Evolutionary conservation across 2,113 vertebrate species (phyloP), one percentile per base, ranked within the genome.

Genomic region (Glaucidium brasilianum): DNA sequence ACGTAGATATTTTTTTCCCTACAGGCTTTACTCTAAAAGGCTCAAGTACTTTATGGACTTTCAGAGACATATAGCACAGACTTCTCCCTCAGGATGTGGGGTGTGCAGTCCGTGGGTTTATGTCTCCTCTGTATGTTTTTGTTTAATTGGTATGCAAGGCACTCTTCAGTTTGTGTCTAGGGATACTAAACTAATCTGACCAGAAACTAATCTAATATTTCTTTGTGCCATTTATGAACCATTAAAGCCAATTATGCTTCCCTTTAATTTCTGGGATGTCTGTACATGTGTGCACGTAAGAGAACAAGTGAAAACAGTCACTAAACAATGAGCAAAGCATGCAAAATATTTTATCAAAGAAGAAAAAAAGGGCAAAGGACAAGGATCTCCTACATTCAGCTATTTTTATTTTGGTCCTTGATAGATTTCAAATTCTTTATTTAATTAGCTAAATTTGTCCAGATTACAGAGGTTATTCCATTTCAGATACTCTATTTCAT

Each of bases 391-490:
- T 71, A 1, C 21, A 17, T 76, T 88, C 39, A 60, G 35, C 62
- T 82, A 22, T 53, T 86, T 82, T 76, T 58, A 37, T 68, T 75
- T 66, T 26, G 60, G 49, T 34, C 32, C 17, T 53, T 53, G 67
- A 19, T 66, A 53, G 62, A 45, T 71, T 92, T 88, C 52, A 78
- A 1, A 41, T 66, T 85, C 67, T 56, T 91, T 68, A 47, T 85
- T 91, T 87, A 73, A 92, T 91, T 89, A 87, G n/a, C 21, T 75
- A 26, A 23, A 58, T 92, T 95, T 91, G 60, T 63, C 63, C 7
- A 5, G 53, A 63, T 93, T 59, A 37, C 0, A 0, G 76, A 81
- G n/a, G 30, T 78, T 67, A 39, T 69, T 83, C 58, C 18, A 35
- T 94, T 92, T 91, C 60, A 79, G 86, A n/a, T 82, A 30, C 39